Percentiles rank a stretch among this genome's conserved stretches.
Conservation (phyloP, 2,888 invertebrate genomes). For the Eledone cirrhosa region DNA sequence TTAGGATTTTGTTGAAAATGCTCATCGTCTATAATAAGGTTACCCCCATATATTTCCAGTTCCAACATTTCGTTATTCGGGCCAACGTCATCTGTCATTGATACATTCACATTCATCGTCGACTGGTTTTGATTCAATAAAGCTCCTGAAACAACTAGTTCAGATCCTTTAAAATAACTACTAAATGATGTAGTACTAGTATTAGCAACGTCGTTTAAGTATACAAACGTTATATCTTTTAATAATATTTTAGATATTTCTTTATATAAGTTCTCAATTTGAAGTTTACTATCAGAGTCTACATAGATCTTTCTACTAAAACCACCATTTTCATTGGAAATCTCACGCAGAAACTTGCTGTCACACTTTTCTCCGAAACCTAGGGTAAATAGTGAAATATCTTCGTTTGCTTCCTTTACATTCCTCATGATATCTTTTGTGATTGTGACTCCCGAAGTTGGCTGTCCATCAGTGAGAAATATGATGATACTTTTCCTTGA, state of each 20-base stretch:
- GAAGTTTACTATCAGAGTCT: constrained; percentile 76
- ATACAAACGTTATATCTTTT: constrained; percentile 74
- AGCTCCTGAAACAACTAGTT: constrained; percentile 75
- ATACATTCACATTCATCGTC: not conserved
- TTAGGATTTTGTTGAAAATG: not conserved
- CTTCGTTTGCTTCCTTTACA: constrained; percentile 40
- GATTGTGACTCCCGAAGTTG: constrained; percentile 62
- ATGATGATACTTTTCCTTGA: constrained; percentile 54
- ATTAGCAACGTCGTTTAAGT: constrained; percentile 60
- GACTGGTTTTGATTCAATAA: not conserved
- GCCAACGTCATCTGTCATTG: not conserved
- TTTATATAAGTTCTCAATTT: constrained; percentile 72
- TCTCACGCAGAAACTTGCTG: constrained; percentile 74
- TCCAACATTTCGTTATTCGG: not conserved
- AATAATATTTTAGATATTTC: constrained; percentile 78
- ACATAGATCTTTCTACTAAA: constrained; percentile 78
- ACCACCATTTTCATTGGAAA: constrained; percentile 75
- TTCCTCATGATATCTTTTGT: constrained; percentile 51
- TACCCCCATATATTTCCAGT: not conserved
- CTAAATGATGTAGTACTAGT: constrained; percentile 68
- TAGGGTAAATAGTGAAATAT: constrained; percentile 73
- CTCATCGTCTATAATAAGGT: too few relatives aligned
- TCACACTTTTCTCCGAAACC: constrained; percentile 80
- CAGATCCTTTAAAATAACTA: constrained; percentile 73
- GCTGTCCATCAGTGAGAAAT: constrained; percentile 67